phyloP scores from a whole-genome alignment of 2,888 invertebrate species.

The Pinctada fucata region DNA sequence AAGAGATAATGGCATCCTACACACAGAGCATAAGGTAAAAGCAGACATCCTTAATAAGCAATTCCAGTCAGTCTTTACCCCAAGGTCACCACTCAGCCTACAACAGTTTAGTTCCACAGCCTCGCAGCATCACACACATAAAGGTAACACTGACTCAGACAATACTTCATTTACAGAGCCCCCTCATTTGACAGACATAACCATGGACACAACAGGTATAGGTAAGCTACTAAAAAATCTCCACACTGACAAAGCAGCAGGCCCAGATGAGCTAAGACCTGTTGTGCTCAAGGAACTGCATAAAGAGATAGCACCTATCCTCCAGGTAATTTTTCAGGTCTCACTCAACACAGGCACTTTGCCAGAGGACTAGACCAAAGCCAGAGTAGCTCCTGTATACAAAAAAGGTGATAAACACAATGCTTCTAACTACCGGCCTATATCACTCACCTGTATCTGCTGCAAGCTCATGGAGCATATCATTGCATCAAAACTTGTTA shows the following conservation, averaged over 20 bases:
- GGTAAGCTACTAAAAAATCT: neutral
- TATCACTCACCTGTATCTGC: neutral
- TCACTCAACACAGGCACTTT: neutral
- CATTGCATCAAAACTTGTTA: neutral
- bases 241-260: slow-evolving; percentile 1
- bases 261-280: neutral
- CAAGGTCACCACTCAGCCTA: neutral
- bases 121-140: neutral
- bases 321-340: neutral
- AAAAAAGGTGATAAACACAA: neutral
- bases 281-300: neutral
- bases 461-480: neutral
- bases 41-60: neutral
- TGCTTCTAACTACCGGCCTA: neutral
- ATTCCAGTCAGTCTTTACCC: neutral
- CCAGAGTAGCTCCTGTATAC: neutral
- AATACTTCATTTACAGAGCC: neutral
- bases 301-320: neutral
- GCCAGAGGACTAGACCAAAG: neutral
- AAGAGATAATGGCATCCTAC: neutral
- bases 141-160: neutral
- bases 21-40: neutral
- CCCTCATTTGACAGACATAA: too few relatives aligned
- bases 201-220: neutral
- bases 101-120: neutral